phyloP scores from a whole-genome alignment of 2,888 invertebrate species.

The Apamea epomidion region DNA sequence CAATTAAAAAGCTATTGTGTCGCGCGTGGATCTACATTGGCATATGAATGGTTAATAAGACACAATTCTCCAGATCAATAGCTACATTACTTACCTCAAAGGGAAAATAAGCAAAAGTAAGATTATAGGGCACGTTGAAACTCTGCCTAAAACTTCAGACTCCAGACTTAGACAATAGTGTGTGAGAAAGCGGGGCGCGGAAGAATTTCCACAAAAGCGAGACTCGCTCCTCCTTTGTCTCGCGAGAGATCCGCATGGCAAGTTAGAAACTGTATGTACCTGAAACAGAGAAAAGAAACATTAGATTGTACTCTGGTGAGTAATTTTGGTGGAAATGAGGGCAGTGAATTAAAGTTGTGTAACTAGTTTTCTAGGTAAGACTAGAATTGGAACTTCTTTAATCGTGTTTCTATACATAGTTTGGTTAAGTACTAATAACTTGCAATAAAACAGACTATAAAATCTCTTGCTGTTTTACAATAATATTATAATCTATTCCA shows the following conservation, averaged over 20 bases:
- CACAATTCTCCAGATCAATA: conserved; percentile 22
- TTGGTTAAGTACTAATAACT: neutral
- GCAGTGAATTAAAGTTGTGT: conserved; percentile 21
- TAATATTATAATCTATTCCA: neutral
- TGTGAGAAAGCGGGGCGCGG: conserved; percentile 51
- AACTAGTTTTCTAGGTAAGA: neutral
- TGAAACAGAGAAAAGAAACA: conserved; percentile 55
- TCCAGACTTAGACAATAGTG: conserved; percentile 48
- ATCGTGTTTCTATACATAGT: neutral
- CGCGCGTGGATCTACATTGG: too few relatives aligned
- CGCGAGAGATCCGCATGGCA: conserved; percentile 41
- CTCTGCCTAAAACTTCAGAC: conserved; percentile 52
- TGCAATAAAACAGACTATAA: neutral
- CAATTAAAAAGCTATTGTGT: too few relatives aligned
- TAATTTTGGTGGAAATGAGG: conserved; percentile 43
- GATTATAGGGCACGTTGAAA: conserved; percentile 47
- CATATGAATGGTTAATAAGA: too few relatives aligned
- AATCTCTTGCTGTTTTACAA: neutral
- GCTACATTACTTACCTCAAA: conserved; percentile 28
- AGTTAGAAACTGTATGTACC: conserved; percentile 59
- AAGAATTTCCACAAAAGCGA: conserved; percentile 60
- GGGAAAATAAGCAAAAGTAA: conserved; percentile 28
- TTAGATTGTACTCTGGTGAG: conserved; percentile 43
- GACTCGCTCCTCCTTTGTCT: conserved; percentile 61
- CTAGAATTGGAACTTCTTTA: too few relatives aligned